Conservation (phyloP, 2,888 invertebrate genomes). For the Operophtera brumata region DNA sequence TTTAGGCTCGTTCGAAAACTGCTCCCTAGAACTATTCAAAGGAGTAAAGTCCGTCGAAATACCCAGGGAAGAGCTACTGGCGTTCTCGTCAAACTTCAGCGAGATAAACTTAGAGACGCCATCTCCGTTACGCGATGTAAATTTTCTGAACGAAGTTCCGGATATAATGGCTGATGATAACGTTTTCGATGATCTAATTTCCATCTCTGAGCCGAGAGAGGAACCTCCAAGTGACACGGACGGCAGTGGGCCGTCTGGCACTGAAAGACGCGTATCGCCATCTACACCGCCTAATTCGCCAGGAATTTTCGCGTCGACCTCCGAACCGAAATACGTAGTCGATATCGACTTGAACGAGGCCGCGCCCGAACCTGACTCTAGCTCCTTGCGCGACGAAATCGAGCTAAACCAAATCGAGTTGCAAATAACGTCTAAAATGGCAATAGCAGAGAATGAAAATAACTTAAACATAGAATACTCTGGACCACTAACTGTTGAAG, state of each 20-base stretch:
- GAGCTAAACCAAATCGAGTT: conserved; percentile 71
- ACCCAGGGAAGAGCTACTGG: conserved; percentile 72
- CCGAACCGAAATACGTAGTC: conserved; percentile 64
- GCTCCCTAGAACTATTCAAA: conserved; percentile 74
- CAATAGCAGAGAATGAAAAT: conserved; percentile 78
- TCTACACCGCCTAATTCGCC: conserved; percentile 73
- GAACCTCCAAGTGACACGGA: conserved; percentile 46
- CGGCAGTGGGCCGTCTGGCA: conserved; percentile 53
- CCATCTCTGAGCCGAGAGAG: conserved; percentile 52
- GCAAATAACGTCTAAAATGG: conserved; percentile 71
- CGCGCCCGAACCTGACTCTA: conserved; percentile 34
- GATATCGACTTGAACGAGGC: conserved; percentile 58
- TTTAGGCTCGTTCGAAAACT: conserved; percentile 80
- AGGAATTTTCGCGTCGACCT: conserved; percentile 62
- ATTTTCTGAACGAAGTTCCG: conserved; percentile 74
- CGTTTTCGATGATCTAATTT: conserved; percentile 58
- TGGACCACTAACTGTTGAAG: conserved; percentile 64
- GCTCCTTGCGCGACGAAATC: conserved; percentile 51
- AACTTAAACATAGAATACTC: conserved; percentile 77
- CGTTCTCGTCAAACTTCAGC: conserved; percentile 79
- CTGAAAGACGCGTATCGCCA: conserved; percentile 64
- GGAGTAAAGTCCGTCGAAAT: conserved; percentile 72
- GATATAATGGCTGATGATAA: conserved; percentile 62
- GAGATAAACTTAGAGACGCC: conserved; percentile 75
- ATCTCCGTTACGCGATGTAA: conserved; percentile 69